These are phyloP conservation scores for Xanthorhoe designata DNA, from an alignment of 2,888 invertebrate genomes.

Conservation along the genomic window DNA sequence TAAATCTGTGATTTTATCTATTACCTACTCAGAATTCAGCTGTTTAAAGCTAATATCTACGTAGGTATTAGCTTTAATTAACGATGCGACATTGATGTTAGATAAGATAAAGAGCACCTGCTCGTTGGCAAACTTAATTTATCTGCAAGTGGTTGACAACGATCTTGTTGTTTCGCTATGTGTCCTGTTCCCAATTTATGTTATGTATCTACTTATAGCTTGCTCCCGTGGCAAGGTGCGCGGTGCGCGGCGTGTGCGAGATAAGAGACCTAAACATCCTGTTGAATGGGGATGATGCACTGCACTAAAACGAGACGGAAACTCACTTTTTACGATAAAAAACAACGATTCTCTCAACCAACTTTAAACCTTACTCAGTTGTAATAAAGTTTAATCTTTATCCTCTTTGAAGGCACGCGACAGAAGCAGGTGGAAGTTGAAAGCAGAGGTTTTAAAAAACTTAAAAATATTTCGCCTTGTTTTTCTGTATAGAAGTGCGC, in stretches of 20 bases:
- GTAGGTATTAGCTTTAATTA: constrained; percentile 70
- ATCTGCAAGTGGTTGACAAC: constrained; percentile 74
- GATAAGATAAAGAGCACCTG: constrained; percentile 77
- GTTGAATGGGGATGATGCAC: constrained; percentile 70
- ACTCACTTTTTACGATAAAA: constrained; percentile 72
- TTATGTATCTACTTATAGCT: background rate
- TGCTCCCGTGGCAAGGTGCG: constrained; percentile 67
- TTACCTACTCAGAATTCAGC: constrained; percentile 45
- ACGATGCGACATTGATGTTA: constrained; percentile 66
- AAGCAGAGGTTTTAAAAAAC: constrained; percentile 77
- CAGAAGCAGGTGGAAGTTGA: constrained; percentile 82
- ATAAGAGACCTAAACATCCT: constrained; percentile 82
- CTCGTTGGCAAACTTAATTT: constrained; percentile 69
- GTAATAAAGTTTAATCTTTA: constrained; percentile 45
- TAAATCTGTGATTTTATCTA: constrained; percentile 55
- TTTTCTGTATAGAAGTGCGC: constrained; percentile 68
- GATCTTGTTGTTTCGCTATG: constrained; percentile 58
- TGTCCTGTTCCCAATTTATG: constrained; percentile 66
- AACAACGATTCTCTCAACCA: constrained; percentile 52
- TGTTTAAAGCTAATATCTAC: constrained; percentile 47
- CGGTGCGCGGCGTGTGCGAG: constrained; percentile 81
- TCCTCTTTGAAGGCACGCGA: constrained; percentile 69
- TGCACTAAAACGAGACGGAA: constrained; percentile 66
- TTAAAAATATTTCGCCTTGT: constrained; percentile 68
- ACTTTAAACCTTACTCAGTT: constrained; percentile 39